Evolutionary conservation across 1,140 invertebrate genomes (phyloP), one percentile per base, ranked within the genome.

Genomic region (Apolygus lucorum): DNA sequence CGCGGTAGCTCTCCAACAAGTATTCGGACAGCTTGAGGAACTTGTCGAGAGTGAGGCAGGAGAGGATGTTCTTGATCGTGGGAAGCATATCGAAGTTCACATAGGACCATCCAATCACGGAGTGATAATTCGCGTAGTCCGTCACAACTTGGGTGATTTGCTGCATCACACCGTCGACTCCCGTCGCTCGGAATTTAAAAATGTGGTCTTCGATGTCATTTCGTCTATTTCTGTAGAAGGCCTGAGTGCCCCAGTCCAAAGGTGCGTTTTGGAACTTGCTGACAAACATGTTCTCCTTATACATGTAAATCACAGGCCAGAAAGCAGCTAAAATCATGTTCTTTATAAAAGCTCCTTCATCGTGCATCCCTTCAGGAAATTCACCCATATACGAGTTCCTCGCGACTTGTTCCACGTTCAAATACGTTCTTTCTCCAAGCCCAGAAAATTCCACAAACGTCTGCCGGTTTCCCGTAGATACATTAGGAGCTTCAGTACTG

Each of bases 291-390:
- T 11, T 4, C 2, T 59, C 54, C 4, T 17, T 4, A 17, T 8
- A 21, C 11, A 22, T 22, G 54, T 59, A 59, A 14, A 59, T 59
- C 54, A 59, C 54, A 22, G 54, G 54, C 54, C 54, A 59, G 54
- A 59, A 59, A 4, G 22, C 22, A 11, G 54, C 54, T 4, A 59
- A 21, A 21, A 59, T 59, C 8, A 59, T 59, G 22, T 59, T 59
- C 54, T 59, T 59, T 21, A 59, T 4, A 59, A 59, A 59, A 8
- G 54, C 11, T 14, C 54, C 54, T 59, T 59, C 54, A 21, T 59
- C 54, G 54, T 59, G 54, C 11, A 59, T 8, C 11, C 54, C 54
- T 24, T 59, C 13, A 17, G 54, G 54, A 21, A 11, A 59, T 21
- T 59, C 54, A 4, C 22, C 54, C 11, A 24, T 59, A 21, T 59